Base-by-base conservation (phyloP, 2,888 invertebrate species). In the Julus scandinavius region DNA sequence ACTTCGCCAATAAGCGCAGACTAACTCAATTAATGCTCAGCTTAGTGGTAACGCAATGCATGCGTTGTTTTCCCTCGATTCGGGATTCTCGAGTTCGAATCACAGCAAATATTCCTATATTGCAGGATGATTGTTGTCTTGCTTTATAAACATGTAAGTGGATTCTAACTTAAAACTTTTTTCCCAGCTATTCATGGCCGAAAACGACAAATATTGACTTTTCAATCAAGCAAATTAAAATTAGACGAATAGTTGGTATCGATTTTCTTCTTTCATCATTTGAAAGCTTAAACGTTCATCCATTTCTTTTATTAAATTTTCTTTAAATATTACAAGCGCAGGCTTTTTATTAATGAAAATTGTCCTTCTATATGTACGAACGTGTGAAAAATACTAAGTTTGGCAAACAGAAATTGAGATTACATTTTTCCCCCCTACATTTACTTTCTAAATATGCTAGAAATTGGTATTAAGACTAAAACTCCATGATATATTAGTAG, bases 291-390 rank as follows among this genome's bases (percentile, higher is more conserved):
- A 80, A 80, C 80, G 38, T 29, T 80, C 13, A 29, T 11, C 29
- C 38, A 80, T 29, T 80, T 80, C 80, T 38, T 13, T 80, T 80
- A 80, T 80, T 80, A 80, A 80, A 80, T 29, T 80, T 80, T 80
- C 80, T 80, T 80, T 29, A 38, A 29, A 38, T 38, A 80, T 80
- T 80, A 11, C 38, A 80, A 13, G 38, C 80, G 80, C 38, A 80
- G 29, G 3, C 20, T 80, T 6, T 80, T 20, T 0, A 29, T 80
- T 80, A 80, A 80, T 80, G 80, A 80, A 38, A 80, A 38, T 29
- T 38, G 7, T 80, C 29, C 3, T 9, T 49, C 9, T 13, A 11
- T 13, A 80, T 80, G 29, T 38, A 4, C 13, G 80, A 9, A 80
- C 80, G 80, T 80, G 80, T 38, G 80, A 6, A 29, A 38, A 80